A percentile compares a stretch with the other conserved stretches of the same genome.
These are phyloP conservation scores for Myotis findleyi DNA, from an alignment of 2,797 vertebrate genomes.

Conservation along the genomic window DNA sequence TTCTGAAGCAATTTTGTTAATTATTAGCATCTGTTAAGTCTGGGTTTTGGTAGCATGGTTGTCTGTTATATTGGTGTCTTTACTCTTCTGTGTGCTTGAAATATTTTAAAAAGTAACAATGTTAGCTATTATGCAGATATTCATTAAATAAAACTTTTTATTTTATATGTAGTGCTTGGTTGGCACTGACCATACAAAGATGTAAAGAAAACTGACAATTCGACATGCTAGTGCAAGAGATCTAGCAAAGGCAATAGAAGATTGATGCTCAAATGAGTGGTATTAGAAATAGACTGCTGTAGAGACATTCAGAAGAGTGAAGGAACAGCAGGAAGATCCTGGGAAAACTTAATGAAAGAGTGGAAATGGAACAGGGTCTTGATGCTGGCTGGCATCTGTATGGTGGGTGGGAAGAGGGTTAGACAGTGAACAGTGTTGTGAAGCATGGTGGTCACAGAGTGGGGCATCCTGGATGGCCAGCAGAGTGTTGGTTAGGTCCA, in stretches of 20 bases:
- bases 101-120: slow-evolving; percentile 24
- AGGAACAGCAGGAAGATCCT: not conserved
- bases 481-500: not conserved
- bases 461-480: not conserved
- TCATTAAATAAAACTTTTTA: not conserved
- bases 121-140: not conserved
- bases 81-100: slow-evolving; percentile 27
- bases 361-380: not conserved
- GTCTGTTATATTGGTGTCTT: slow-evolving; percentile 16
- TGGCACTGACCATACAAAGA: not conserved
- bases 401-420: not conserved
- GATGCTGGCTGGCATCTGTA: not conserved
- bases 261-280: not conserved
- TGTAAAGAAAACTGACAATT: slow-evolving; percentile 6
- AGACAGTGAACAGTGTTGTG: not conserved
- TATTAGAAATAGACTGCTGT: slow-evolving; percentile 1
- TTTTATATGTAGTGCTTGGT: not conserved
- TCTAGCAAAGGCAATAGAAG: not conserved
- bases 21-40: slow-evolving; percentile 58
- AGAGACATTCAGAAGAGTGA: not conserved
- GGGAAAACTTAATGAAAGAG: not conserved
- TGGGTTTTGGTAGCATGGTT: not conserved
- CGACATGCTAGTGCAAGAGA: not conserved
- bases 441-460: not conserved
- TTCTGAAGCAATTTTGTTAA: slow-evolving; percentile 26